Base-by-base conservation (phyloP, 2,888 invertebrate genomes). In the Stenolophus ochropezus region DNA sequence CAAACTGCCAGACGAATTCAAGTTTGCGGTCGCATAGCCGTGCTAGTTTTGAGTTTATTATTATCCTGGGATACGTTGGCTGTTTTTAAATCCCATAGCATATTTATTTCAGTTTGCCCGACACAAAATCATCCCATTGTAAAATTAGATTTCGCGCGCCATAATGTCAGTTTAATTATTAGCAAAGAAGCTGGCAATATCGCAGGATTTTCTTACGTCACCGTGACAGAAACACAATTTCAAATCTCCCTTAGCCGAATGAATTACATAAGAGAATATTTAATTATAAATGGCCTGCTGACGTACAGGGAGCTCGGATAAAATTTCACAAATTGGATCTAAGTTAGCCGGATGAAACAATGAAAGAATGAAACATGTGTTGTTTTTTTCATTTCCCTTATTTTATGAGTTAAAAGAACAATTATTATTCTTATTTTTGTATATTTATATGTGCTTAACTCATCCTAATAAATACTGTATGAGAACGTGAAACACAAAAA, bases 271-370 rank as follows among this genome's bases (percentile, higher is more conserved):
- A 61, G 18, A 16, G 33, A 69, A 69, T 33, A 69, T 69, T 69
- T 69, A 33, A 69, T 33, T 69, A 69, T 69, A 69, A 69, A 69
- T 6, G 33, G 33, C 33, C 33, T 25, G 18, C 1, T 27, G 42
- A 69, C 65, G 65, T 33, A 69, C 27, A 16, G 33, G 33, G 18
- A 33, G 18, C 16, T 8, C 33, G 33, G n/a, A 27, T 33, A 69
- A 69, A 33, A 27, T 69, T 69, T 6, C 65, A 27, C 25, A 16
- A 65, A n/a, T 21, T 51, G 14, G 27, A 61, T 25, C 25, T n/a
- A 61, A 61, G 27, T 25, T 25, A 25, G 14, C 75, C 53, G 75
- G 75, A 75, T 75, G 75, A 53, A 53, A 53, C 25, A 75, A 75
- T 75, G 75, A 53, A 53, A 53, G 16, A 75, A 75, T 75, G 56